Evolutionary conservation across 2,113 vertebrate species (phyloP).

Genomic region (Coregonus clupeaformis): DNA sequence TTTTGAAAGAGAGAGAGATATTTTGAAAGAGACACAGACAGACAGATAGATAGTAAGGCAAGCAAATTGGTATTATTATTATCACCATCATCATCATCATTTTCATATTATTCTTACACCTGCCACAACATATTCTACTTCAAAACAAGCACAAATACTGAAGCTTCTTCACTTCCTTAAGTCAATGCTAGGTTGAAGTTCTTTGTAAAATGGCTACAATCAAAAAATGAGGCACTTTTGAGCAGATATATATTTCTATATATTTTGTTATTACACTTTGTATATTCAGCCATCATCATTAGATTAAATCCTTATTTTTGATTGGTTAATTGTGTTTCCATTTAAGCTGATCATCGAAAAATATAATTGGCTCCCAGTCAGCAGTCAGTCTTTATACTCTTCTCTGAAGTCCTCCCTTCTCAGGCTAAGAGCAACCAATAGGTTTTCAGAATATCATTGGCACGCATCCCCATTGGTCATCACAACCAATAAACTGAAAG

Average conservation of each 20-base stretch:
- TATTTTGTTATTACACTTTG: slow-evolving; percentile 26
- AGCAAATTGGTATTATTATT: slow-evolving; percentile 33
- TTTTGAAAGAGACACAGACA: too few relatives aligned
- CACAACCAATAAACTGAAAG: slow-evolving; percentile 53
- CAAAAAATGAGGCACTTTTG: slow-evolving; percentile 68
- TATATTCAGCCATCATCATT: slow-evolving; percentile 37
- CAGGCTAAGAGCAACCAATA: slow-evolving; percentile 28
- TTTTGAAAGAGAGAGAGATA: background rate
- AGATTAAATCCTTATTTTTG: slow-evolving; percentile 13
- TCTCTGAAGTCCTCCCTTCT: slow-evolving; percentile 41
- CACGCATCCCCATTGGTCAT: slow-evolving; percentile 56
- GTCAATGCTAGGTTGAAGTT: slow-evolving; percentile 25
- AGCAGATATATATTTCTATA: slow-evolving; percentile 38
- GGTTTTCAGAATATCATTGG: slow-evolving; percentile 45
- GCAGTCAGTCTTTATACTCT: slow-evolving; percentile 28
- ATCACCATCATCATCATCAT: slow-evolving; percentile 2
- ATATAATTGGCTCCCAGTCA: background rate
- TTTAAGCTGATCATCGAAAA: slow-evolving; percentile 10
- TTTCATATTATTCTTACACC: slow-evolving; percentile 6
- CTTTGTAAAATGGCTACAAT: slow-evolving; percentile 61
- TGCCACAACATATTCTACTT: slow-evolving; percentile 26
- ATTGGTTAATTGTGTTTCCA: slow-evolving; percentile 23
- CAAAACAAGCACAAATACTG: slow-evolving; percentile 33
- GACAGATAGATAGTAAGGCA: slow-evolving; percentile 28
- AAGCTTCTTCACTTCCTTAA: slow-evolving; percentile 42